Percentiles rank a stretch among this genome's conserved stretches.
These are phyloP conservation scores for Ochropleura leucogaster DNA, from an alignment of 2,888 invertebrate genomes.

Conservation along the genomic window DNA sequence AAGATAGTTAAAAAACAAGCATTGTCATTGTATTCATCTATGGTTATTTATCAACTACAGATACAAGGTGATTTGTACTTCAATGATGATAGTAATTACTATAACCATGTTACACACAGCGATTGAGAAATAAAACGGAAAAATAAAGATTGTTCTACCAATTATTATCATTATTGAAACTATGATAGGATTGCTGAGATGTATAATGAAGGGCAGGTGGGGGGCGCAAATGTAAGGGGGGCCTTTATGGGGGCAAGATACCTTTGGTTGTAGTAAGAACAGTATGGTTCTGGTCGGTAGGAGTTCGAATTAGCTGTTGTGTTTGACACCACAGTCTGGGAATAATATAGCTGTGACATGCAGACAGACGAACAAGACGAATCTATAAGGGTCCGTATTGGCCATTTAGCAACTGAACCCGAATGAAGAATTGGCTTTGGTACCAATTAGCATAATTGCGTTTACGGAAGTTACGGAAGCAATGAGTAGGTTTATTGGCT, in stretches of 20 bases:
- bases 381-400: too few species aligned
- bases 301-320: too few species aligned
- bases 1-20: slow-evolving; percentile 2
- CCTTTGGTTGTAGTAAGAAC: too few species aligned
- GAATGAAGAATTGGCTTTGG: background rate
- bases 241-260: too few species aligned
- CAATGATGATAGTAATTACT: background rate
- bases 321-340: too few species aligned
- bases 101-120: background rate
- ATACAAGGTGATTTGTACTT: slow-evolving; percentile 3
- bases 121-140: background rate
- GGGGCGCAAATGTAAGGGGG: background rate
- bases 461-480: slow-evolving; percentile 26
- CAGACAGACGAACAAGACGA: too few species aligned
- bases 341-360: too few species aligned
- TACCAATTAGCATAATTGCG: background rate
- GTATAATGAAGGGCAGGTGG: background rate
- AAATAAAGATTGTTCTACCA: background rate
- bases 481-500: background rate
- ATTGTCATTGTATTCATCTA: background rate
- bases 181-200: background rate
- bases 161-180: background rate
- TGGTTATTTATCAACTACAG: background rate
- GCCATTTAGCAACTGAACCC: background rate
- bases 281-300: too few species aligned